phyloP scores from a whole-genome alignment of 2,113 vertebrate genomes.

The Polypterus bichir region DNA sequence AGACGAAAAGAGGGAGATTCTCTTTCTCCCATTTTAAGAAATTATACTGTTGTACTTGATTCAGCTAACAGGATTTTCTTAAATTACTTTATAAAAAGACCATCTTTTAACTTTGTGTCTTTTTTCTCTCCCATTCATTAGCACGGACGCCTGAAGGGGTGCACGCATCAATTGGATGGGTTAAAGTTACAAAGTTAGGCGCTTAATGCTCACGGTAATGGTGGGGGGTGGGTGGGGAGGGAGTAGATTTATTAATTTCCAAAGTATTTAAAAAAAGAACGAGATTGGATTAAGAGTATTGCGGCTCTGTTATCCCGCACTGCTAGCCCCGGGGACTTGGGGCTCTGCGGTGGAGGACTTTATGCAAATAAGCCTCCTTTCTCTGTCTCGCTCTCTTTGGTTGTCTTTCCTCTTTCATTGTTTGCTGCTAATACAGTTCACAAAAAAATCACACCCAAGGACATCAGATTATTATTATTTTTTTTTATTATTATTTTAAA shows the following conservation, averaged over 20 bases:
- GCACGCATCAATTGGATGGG: slow-evolving; percentile 91
- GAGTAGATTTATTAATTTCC: slow-evolving; percentile 95
- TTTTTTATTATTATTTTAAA: too few species aligned
- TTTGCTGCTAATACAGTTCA: too few species aligned
- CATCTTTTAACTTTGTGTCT: slow-evolving; percentile 99
- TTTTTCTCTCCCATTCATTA: slow-evolving; percentile 99
- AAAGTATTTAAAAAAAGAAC: slow-evolving; percentile 95
- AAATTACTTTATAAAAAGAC: slow-evolving; percentile 99
- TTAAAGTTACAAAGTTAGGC: slow-evolving; percentile 99
- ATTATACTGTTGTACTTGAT: slow-evolving; percentile 99
- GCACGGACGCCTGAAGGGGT: slow-evolving; percentile 95
- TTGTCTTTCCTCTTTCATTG: too few species aligned
- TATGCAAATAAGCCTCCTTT: slow-evolving; percentile 81
- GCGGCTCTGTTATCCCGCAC: slow-evolving; percentile 95
- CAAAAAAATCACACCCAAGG: too few species aligned
- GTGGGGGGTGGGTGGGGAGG: slow-evolving; percentile 36
- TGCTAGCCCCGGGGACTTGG: slow-evolving; percentile 83
- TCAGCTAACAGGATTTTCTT: slow-evolving; percentile 99
- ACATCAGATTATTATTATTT: too few species aligned
- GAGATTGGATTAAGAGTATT: slow-evolving; percentile 99
- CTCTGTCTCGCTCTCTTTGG: slow-evolving; percentile 21
- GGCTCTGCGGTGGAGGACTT: slow-evolving; percentile 92
- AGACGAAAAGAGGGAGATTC: slow-evolving; percentile 31
- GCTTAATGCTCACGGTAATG: slow-evolving; percentile 92
- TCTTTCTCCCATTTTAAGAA: slow-evolving; percentile 77